These are phyloP conservation scores for Mormyrops boulengeri DNA, from an alignment of 2,797 vertebrate species.

Conservation along the genomic window DNA sequence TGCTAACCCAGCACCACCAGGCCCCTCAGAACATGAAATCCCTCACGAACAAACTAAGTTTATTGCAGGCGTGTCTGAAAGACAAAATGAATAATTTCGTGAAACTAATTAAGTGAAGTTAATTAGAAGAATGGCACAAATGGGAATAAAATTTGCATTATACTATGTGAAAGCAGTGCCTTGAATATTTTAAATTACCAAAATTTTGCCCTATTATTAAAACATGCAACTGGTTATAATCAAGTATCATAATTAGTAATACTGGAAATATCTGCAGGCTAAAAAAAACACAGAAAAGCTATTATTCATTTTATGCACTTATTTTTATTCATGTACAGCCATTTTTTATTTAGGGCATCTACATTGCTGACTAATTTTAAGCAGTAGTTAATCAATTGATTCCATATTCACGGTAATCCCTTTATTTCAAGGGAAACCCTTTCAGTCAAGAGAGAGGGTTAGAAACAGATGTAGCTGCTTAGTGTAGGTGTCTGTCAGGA, in stretches of 20 bases:
- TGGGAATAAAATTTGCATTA: background rate
- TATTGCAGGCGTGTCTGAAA: background rate
- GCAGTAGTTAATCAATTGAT: slow-evolving; percentile 7
- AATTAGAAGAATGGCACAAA: background rate
- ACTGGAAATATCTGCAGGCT: background rate
- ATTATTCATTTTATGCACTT: background rate
- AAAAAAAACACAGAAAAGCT: background rate
- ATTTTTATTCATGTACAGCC: background rate
- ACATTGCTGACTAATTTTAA: background rate
- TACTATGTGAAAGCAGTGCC: background rate
- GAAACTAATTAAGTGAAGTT: slow-evolving; percentile 3
- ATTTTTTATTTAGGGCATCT: background rate
- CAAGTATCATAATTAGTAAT: background rate
- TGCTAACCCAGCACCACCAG: background rate
- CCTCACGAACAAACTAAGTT: background rate
- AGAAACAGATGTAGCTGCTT: background rate
- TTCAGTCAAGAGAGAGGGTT: background rate
- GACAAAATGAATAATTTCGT: background rate
- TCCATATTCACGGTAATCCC: background rate
- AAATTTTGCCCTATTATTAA: background rate
- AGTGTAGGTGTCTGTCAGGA: background rate
- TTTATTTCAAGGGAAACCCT: background rate
- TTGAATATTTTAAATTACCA: background rate
- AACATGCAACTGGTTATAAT: background rate
- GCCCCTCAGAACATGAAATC: background rate